Evolutionary conservation across 2,888 invertebrate species (phyloP).

Genomic region (Pyrocoelia pectoralis): DNA sequence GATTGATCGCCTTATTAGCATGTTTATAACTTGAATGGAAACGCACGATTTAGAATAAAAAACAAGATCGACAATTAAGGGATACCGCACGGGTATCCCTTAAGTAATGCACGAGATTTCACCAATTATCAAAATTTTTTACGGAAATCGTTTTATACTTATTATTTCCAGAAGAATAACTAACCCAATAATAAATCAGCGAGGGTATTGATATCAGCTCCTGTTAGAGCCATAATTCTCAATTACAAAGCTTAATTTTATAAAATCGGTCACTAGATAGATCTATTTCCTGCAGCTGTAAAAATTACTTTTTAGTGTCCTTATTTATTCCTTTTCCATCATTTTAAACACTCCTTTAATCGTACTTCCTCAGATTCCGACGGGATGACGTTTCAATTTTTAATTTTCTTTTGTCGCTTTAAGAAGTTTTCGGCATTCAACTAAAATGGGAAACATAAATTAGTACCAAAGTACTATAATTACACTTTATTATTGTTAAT

Average conservation of each 20-base stretch:
- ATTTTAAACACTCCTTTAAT: neutral
- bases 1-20: too few relatives aligned
- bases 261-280: neutral
- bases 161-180: neutral
- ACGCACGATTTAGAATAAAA: too few relatives aligned
- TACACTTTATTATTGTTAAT: too few relatives aligned
- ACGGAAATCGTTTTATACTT: neutral
- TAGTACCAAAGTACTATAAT: too few relatives aligned
- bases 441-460: too few relatives aligned
- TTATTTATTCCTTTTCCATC: neutral
- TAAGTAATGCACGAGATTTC: neutral
- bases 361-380: neutral
- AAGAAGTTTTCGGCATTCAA: neutral
- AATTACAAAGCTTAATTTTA: constrained; percentile 1
- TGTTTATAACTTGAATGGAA: too few relatives aligned
- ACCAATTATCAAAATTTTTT: neutral
- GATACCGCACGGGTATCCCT: too few relatives aligned
- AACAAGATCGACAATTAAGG: too few relatives aligned
- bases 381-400: neutral
- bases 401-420: neutral
- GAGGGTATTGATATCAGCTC: neutral
- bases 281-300: neutral
- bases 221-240: neutral
- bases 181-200: neutral
- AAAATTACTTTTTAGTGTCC: neutral